Base-by-base conservation (phyloP, 1,140 invertebrate species). In the Drosophila sp. region DNA sequence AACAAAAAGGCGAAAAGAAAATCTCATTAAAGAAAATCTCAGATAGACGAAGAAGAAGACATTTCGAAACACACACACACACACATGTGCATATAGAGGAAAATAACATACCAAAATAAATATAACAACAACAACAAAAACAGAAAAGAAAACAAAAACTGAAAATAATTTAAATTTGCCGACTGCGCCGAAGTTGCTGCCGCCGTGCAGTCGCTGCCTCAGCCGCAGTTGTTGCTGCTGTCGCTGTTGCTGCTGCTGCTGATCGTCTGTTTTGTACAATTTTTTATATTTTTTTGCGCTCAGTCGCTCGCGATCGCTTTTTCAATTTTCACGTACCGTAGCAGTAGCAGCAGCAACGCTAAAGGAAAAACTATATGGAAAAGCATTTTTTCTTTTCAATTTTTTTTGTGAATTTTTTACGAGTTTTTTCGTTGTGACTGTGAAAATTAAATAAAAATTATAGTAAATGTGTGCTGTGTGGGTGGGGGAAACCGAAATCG, bases 231-330 rank as follows among this genome's bases (percentile, higher is more conserved):
- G 55, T 38, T 57, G 33, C 23, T 66, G 55, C 47, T 57, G 27
- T 17, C 55, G 57, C 69, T 60, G 69, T 57, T 25, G 61, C 30
- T 63, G 66, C 63, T 54, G 71, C 60, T 60, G 60, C 47, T 60
- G 56, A 29, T 33, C 58, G 70, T 68, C 81, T 82, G 83, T 80
- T 50, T 90, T 89, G 68, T 85, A 90, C 67, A 79, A 83, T 50
- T 50, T 50, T 50, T 50, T 50, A 50, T 50, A 27, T 27, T 5
- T 72, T 90, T 89, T 90, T 84, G 78, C 83, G 80, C 84, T 90
- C 87, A 90, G 87, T 90, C 73, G 87, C 80, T 90, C 83, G 87
- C 87, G 87, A 89, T 90, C 87, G 87, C 78, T 74, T 84, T 90
- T 90, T 87, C 80, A 79, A 90, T 90, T 90, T 90, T 90, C 89